Percentiles rank a stretch among this genome's conserved stretches.
These are phyloP conservation scores for Sciurus carolinensis DNA, from an alignment of 2,797 vertebrate genomes.

Conservation along the genomic window DNA sequence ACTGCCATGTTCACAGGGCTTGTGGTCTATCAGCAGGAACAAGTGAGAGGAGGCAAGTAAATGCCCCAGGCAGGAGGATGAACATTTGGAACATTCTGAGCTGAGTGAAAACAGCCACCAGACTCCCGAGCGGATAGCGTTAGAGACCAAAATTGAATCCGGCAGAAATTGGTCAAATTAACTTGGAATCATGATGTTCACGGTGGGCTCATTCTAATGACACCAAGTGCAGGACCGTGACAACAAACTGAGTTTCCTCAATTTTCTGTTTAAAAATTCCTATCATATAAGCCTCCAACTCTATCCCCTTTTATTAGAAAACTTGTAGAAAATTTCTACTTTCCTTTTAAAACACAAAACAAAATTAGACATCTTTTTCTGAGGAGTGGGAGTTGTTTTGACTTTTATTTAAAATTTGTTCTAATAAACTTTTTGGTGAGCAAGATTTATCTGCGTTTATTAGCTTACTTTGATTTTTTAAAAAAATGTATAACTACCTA, in stretches of 20 bases:
- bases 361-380: neutral
- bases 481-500: constrained; percentile 54
- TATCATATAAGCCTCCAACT: neutral
- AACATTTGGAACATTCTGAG: neutral
- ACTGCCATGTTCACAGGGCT: neutral
- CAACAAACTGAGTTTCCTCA: neutral
- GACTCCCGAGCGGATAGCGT: neutral
- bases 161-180: neutral
- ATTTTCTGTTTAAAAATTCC: constrained; percentile 48
- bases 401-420: constrained; percentile 48
- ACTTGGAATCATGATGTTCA: constrained; percentile 47
- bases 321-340: neutral
- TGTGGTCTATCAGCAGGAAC: neutral
- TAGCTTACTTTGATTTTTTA: constrained; percentile 66
- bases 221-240: neutral
- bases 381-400: constrained; percentile 17
- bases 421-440: constrained; percentile 45
- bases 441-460: constrained; percentile 1
- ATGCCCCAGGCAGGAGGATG: neutral
- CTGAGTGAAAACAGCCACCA: neutral
- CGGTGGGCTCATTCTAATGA: neutral
- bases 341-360: constrained; percentile 7
- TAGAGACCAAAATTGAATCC: neutral
- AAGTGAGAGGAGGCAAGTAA: neutral
- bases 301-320: neutral